Percentiles rank a stretch among this genome's conserved stretches.
phyloP scores from a whole-genome alignment of 2,888 invertebrate genomes.

The Nomada ruficornis region DNA sequence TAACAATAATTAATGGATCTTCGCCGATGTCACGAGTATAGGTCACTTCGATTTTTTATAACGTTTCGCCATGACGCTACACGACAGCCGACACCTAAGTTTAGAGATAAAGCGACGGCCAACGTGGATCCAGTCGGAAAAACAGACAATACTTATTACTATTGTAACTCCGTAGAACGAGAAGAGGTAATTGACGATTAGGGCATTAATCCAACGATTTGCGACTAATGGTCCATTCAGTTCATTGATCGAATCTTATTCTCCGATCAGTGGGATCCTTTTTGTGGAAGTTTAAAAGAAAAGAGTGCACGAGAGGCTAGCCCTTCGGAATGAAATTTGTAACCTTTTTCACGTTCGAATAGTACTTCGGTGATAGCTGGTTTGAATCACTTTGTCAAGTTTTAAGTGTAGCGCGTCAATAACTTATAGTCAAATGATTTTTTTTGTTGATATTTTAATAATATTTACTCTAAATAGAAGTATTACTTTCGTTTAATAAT shows the following conservation, averaged over 20 bases:
- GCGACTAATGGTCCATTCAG: conserved; percentile 42
- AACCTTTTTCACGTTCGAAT: too few relatives aligned
- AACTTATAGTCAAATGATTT: too few relatives aligned
- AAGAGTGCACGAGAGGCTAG: conserved; percentile 31
- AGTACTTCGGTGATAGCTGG: too few relatives aligned
- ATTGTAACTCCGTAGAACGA: conserved; percentile 52
- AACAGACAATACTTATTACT: conserved; percentile 72
- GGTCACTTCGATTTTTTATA: not conserved
- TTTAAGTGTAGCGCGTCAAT: too few relatives aligned
- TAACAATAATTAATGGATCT: conserved; percentile 23
- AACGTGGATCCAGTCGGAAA: conserved; percentile 55
- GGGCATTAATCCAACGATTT: conserved; percentile 60
- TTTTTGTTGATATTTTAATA: too few relatives aligned
- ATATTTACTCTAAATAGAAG: too few relatives aligned
- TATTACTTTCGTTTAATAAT: too few relatives aligned
- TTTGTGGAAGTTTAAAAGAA: not conserved
- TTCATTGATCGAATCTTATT: conserved; percentile 2
- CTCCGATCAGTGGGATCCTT: not conserved
- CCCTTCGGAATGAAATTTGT: not conserved
- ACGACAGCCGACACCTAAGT: conserved; percentile 37
- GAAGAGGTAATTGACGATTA: conserved; percentile 37
- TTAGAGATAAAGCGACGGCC: conserved; percentile 35
- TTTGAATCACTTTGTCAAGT: too few relatives aligned
- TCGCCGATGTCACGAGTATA: conserved; percentile 33
- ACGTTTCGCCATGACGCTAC: conserved; percentile 47